Evolutionary conservation across 2,113 vertebrate genomes (phyloP).

Genomic region (Hippoglossus stenolepis): DNA sequence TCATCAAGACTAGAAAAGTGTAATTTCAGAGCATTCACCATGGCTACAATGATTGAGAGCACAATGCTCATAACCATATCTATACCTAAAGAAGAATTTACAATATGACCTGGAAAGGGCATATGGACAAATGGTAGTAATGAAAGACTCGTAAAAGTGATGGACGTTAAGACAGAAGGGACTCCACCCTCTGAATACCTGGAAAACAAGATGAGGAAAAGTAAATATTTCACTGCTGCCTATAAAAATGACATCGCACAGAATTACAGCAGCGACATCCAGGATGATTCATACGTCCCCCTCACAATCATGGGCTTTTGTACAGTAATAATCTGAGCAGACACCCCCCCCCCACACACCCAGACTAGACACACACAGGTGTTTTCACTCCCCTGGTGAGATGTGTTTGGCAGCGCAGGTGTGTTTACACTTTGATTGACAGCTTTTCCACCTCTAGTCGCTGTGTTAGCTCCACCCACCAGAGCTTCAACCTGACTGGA

Average conservation of each 20-base stretch:
- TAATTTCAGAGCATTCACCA: too few species aligned
- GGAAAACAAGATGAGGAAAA: slow-evolving; percentile 7
- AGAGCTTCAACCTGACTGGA: too few species aligned
- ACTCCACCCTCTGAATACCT: slow-evolving; percentile 2
- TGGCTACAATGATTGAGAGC: background rate
- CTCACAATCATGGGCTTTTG: background rate
- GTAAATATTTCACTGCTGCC: slow-evolving; percentile 2
- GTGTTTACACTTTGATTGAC: background rate
- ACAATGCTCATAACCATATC: background rate
- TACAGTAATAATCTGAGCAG: slow-evolving; percentile 9
- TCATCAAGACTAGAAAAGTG: too few species aligned
- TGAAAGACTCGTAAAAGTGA: background rate
- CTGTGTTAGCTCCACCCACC: too few species aligned
- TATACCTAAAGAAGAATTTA: background rate
- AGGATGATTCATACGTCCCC: slow-evolving; percentile 5
- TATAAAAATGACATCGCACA: slow-evolving; percentile 10
- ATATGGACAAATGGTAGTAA: background rate
- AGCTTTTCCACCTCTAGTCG: background rate
- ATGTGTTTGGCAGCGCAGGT: background rate
- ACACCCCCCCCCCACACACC: background rate
- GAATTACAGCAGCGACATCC: background rate
- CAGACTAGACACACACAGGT: too few species aligned
- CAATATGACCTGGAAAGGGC: background rate
- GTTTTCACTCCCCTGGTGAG: background rate
- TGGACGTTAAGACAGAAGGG: background rate